A percentile compares a stretch with the other conserved stretches of the same genome.
Conservation (phyloP, 1,140 invertebrate genomes). For the Octopus sinensis region DNA sequence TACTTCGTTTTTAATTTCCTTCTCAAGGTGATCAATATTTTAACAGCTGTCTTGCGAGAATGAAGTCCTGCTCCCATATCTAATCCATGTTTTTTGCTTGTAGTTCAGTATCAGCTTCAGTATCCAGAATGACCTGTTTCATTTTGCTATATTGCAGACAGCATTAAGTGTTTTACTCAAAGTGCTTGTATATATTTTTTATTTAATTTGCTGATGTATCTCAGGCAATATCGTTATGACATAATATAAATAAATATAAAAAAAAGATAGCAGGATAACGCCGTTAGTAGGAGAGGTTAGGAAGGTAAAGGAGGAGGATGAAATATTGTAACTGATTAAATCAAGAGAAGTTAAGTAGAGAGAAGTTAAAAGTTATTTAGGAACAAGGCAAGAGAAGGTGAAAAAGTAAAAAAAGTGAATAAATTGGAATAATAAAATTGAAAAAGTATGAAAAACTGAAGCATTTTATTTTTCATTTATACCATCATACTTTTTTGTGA, state of each 20-base stretch:
- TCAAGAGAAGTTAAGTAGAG: no score
- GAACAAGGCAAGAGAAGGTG: no score
- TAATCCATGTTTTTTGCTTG: background rate
- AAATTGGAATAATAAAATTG: no score
- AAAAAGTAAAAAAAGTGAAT: no score
- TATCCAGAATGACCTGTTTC: background rate
- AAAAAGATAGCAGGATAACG: no score
- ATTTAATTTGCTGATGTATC: background rate
- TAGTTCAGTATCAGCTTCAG: background rate
- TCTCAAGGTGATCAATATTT: background rate
- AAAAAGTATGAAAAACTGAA: no score
- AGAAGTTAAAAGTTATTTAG: no score
- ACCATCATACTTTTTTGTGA: background rate
- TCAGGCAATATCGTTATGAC: no score
- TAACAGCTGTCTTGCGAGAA: background rate
- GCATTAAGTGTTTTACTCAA: background rate
- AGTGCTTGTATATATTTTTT: background rate
- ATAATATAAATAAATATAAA: no score
- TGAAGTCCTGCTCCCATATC: background rate
- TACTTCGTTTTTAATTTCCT: background rate
- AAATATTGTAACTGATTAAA: no score
- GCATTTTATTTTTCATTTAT: background rate
- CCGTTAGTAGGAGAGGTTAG: no score
- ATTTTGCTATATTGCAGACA: constrained; percentile 4
- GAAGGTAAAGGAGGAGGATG: no score